These are phyloP conservation scores for Orientallactaga sibirica DNA, from an alignment of 2,797 vertebrate genomes.

Conservation along the genomic window DNA sequence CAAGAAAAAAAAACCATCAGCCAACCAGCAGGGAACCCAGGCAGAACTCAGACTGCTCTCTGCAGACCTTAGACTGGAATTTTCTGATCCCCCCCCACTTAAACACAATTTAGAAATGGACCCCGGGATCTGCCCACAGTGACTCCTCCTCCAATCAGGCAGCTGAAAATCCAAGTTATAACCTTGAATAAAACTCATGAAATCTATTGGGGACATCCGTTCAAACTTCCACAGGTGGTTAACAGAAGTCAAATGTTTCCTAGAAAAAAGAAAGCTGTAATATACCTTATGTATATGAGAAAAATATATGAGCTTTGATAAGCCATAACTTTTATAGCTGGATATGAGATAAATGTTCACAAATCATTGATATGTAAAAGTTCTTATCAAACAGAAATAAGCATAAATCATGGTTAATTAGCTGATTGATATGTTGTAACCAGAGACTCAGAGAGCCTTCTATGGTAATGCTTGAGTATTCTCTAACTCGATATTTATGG, in stretches of 20 bases:
- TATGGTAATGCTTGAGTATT: neutral
- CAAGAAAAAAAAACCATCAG: too few relatives aligned
- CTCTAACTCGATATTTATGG: slow-evolving; percentile 4
- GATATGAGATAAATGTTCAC: neutral
- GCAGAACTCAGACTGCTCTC: too few relatives aligned
- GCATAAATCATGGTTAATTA: neutral
- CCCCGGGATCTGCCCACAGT: too few relatives aligned
- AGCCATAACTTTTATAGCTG: neutral
- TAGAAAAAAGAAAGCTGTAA: neutral
- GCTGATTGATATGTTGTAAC: neutral
- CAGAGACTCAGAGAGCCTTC: neutral
- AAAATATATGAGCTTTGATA: neutral
- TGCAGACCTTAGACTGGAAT: too few relatives aligned
- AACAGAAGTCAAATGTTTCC: neutral
- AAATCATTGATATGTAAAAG: neutral
- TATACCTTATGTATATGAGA: neutral
- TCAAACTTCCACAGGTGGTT: neutral
- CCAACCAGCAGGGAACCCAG: too few relatives aligned
- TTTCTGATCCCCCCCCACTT: too few relatives aligned
- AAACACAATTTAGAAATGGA: too few relatives aligned
- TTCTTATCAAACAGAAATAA: neutral
- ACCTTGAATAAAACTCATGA: too few relatives aligned
- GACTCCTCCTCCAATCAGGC: too few relatives aligned
- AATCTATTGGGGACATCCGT: too few relatives aligned
- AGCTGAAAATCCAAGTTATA: too few relatives aligned